Percentiles rank a stretch among this genome's conserved stretches.
Conservation (phyloP, 1,140 invertebrate genomes). For the Solenopsis fugax region DNA sequence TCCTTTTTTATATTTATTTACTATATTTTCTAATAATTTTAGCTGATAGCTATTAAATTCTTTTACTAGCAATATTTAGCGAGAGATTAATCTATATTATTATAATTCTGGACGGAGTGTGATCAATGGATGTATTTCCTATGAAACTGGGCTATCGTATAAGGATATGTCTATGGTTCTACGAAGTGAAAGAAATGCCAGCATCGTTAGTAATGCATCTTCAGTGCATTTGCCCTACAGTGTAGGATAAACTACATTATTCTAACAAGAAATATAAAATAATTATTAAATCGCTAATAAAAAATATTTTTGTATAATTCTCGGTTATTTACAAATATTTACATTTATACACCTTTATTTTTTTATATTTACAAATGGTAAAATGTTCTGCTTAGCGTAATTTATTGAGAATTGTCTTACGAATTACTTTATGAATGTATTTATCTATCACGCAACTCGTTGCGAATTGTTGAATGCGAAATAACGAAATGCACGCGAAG, state of each 20-base stretch:
- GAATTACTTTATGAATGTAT: constrained; percentile 15
- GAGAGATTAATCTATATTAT: constrained; percentile 51
- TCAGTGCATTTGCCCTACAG: not conserved
- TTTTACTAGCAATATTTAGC: constrained; percentile 18
- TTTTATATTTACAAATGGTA: not conserved
- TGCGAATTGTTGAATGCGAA: constrained; percentile 44
- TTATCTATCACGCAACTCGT: not conserved
- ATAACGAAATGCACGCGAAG: constrained; percentile 42
- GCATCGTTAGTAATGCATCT: constrained; percentile 6
- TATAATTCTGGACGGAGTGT: constrained; percentile 40
- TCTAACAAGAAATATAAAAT: not conserved
- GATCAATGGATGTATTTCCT: constrained; percentile 35
- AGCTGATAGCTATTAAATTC: constrained; percentile 31
- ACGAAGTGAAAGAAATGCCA: not conserved
- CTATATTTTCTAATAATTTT: constrained; percentile 41
- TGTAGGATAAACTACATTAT: not conserved
- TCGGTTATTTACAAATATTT: too few relatives aligned
- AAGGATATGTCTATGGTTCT: not conserved
- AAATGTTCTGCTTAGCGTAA: too few relatives aligned
- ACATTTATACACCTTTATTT: too few relatives aligned
- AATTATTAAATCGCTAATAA: constrained; percentile 17
- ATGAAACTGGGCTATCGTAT: constrained; percentile 9
- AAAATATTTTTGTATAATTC: not conserved
- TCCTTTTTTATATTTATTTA: constrained; percentile 6
- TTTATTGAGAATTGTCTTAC: not conserved